Percentiles rank a stretch among this genome's conserved stretches.
Conservation (phyloP, 2,888 invertebrate species). For the Catonia carolina region DNA sequence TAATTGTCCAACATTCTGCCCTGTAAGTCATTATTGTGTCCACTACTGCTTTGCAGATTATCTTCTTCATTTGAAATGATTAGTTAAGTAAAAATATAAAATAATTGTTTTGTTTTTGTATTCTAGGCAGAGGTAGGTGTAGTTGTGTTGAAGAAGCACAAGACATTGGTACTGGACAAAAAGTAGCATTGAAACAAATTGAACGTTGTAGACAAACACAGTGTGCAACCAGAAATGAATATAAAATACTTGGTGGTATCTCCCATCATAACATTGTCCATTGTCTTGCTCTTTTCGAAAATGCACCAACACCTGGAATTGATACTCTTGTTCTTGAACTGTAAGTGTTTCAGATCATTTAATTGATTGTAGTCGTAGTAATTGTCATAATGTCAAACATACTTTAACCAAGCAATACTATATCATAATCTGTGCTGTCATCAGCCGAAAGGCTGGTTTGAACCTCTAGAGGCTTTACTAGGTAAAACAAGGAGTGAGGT, state of each 20-base stretch:
- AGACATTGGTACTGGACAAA: constrained; percentile 67
- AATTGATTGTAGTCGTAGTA: constrained; percentile 4
- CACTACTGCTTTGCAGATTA: no score
- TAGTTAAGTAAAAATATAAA: neutral
- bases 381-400: no score
- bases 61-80: no score
- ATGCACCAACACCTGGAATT: constrained; percentile 59
- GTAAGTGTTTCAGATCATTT: constrained; percentile 45
- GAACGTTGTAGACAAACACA: constrained; percentile 55
- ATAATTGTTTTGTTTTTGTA: constrained; percentile 3
- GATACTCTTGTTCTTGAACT: constrained; percentile 70
- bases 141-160: constrained; percentile 64
- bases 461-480: no score
- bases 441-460: no score
- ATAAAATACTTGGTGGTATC: constrained; percentile 58
- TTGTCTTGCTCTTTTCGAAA: constrained; percentile 69
- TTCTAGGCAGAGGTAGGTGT: constrained; percentile 68
- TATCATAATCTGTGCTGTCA: no score
- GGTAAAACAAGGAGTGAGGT: no score
- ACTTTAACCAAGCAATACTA: no score
- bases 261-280: constrained; percentile 65
- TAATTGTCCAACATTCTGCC: no score
- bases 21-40: no score
- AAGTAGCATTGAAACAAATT: constrained; percentile 70
- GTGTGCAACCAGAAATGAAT: constrained; percentile 63